phyloP scores from a whole-genome alignment of 2,888 invertebrate species.

The Oscheius sp. region DNA sequence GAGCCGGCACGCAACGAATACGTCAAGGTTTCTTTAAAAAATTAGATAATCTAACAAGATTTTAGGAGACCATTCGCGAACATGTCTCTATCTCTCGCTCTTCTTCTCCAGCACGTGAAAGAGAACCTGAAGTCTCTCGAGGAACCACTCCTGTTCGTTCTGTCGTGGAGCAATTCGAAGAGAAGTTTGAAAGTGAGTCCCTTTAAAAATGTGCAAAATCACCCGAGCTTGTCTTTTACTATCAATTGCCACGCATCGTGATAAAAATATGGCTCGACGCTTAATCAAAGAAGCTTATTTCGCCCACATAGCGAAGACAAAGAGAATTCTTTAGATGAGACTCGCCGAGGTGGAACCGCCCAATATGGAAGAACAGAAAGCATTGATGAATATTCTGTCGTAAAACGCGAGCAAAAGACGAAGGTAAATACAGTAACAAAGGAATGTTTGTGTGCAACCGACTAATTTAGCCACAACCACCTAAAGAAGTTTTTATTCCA shows the following conservation, averaged over 20 bases:
- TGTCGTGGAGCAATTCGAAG: conserved; percentile 43
- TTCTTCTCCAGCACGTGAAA: conserved; percentile 11
- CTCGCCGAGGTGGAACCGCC: conserved; percentile 4
- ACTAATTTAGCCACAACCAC: conserved; percentile 14
- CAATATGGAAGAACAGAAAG: conserved; percentile 9
- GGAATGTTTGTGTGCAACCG: neutral
- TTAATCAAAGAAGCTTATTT: conserved; percentile 11
- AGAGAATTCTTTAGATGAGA: conserved; percentile 16
- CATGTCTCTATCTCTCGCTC: conserved; percentile 19
- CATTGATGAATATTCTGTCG: conserved; percentile 24
- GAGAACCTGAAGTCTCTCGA: conserved; percentile 29
- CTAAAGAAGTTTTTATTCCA: conserved; percentile 24
- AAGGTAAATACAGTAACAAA: conserved; percentile 9
- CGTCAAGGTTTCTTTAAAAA: conserved; percentile 3
- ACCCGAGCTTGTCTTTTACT: neutral
- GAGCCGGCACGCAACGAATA: conserved; percentile 16
- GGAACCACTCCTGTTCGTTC: conserved; percentile 39
- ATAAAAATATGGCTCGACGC: neutral
- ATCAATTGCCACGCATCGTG: neutral
- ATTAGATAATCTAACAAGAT: neutral
- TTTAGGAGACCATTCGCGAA: conserved; percentile 20
- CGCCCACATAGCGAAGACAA: neutral
- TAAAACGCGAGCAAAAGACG: conserved; percentile 17
- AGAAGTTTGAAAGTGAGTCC: conserved; percentile 32
- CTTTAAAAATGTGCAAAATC: neutral